Evolutionary conservation across 2,797 vertebrate genomes (phyloP).

Genomic region (Rhadinocentrus ornatus): DNA sequence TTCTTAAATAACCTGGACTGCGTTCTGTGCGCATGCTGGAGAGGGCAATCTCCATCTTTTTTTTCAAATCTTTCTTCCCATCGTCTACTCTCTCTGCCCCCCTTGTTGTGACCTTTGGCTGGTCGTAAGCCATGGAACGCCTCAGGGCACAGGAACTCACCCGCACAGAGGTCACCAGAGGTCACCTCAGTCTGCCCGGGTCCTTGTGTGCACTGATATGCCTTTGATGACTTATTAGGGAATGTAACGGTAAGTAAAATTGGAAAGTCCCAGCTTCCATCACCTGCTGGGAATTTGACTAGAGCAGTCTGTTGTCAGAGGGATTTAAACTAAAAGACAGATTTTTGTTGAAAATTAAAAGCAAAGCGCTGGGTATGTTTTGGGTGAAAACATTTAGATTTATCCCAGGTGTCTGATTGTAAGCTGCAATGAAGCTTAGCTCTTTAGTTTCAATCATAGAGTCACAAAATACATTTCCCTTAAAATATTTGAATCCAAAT

Average conservation of each 20-base stretch:
- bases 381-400: constrained; percentile 19
- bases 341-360: constrained; percentile 38
- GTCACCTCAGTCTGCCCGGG: constrained; percentile 61
- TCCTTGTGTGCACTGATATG: constrained; percentile 64
- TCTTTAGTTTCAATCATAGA: neutral
- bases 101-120: constrained; percentile 68
- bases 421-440: constrained; percentile 27
- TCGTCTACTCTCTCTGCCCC: constrained; percentile 24
- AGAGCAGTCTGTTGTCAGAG: constrained; percentile 47
- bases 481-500: constrained; percentile 20
- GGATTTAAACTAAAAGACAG: constrained; percentile 33
- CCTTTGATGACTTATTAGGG: constrained; percentile 75
- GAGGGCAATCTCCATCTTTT: constrained; percentile 51
- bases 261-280: constrained; percentile 47
- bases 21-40: constrained; percentile 48
- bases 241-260: constrained; percentile 70
- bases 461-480: constrained; percentile 24
- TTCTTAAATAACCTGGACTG: constrained; percentile 67
- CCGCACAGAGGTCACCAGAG: constrained; percentile 67
- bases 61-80: constrained; percentile 49
- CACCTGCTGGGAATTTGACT: constrained; percentile 59
- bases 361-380: constrained; percentile 26
- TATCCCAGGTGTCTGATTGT: constrained; percentile 11
- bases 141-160: constrained; percentile 77
- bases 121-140: constrained; percentile 45